Evolutionary conservation across 1,140 invertebrate species (phyloP), one percentile per base, ranked within the genome.

Genomic region (Gonatopus flavifemur): DNA sequence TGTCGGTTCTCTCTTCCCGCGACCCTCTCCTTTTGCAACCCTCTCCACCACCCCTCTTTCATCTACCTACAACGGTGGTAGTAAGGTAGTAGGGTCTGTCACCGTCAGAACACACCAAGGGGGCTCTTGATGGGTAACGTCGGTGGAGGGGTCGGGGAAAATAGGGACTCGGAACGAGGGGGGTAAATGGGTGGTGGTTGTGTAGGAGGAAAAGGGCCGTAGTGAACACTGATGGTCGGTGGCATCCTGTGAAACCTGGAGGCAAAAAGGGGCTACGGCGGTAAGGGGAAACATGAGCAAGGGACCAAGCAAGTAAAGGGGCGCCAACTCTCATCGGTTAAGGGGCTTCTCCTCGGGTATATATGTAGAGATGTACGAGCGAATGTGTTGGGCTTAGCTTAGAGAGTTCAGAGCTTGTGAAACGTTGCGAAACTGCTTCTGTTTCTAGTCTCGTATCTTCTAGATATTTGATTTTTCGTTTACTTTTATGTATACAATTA

Each of bases 81-180:
- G 59, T 58, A 61, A 67, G 55, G 69, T 67, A 71, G 72, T 69
- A 76, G 74, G 72, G 72, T 75, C 72, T 73, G 75, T 73, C 72
- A 73, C 71, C 66, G 70, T 75, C 70, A 67, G 69, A 70, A 70
- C 68, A 49, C 21, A 55, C 52, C 60, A 67, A 66, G 66, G 66
- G 68, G 60, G 55, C 57, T 43, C 37, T 52, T 52, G 55, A 56
- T 44, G 54, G 49, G 49, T 59, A 54, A 57, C 53, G 50, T 36
- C 42, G 25, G 45, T 49, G 28, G 38, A 32, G 42, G 42, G 43
- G 36, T 38, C 52, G 21, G 54, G 55, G 57, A 50, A 59, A 56
- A 52, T 49, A 46, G 22, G 43, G 49, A 49, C 42, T 38, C 46
- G 33, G 42, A 22, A 44, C 39, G 48, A 52, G 38, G 38, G 45